Evolutionary conservation across 2,113 vertebrate species (phyloP), one percentile per base, ranked within the genome.

Genomic region (Muntiacus muntjak): DNA sequence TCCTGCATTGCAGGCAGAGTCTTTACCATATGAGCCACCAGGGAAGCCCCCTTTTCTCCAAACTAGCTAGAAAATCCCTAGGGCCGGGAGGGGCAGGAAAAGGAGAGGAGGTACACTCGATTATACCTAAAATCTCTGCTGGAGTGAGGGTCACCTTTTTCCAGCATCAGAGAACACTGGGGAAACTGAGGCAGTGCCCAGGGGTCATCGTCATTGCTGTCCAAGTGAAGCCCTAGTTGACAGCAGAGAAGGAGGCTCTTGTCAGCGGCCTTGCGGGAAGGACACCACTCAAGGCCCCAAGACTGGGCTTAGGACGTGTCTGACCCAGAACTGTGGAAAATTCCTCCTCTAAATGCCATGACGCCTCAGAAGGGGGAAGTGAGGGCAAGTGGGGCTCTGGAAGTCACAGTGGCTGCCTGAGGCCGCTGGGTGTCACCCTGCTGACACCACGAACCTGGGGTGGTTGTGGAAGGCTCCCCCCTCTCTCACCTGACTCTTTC

Each of bases 161-260:
- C 17, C 52, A 52, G 47, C n/a, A 36, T 15, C 54, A 58, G 82
- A 88, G 57, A 43, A 26, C 15, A 55, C 0, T 43, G 40, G 57
- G 45, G 40, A 83, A 36, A 67, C 81, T 16, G 58, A 89, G 26
- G 62, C 14, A 6, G 12, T 40, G 21, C 2, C 17, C 7, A 25
- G 25, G 15, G 11, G 50, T 82, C 57, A 23, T 12, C 33, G 2
- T 36, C 7, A 5, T 0, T 71, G 33, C 40, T 0, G 2, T 33
- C 83, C 19, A n/a, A 36, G 43, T 19, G 45, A 74, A 81, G 58
- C 78, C 26, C 6, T 28, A 7, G 82, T 43, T 64, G 47, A 90
- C 13, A 10, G 13, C 26, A 21, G 28, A 19, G 30, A 71, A 26
- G 26, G 36, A 50, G 14, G 30, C 2, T 26, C 26, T 36, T 0